phyloP scores from a whole-genome alignment of 2,797 vertebrate genomes.

The Aphelocoma californica region DNA sequence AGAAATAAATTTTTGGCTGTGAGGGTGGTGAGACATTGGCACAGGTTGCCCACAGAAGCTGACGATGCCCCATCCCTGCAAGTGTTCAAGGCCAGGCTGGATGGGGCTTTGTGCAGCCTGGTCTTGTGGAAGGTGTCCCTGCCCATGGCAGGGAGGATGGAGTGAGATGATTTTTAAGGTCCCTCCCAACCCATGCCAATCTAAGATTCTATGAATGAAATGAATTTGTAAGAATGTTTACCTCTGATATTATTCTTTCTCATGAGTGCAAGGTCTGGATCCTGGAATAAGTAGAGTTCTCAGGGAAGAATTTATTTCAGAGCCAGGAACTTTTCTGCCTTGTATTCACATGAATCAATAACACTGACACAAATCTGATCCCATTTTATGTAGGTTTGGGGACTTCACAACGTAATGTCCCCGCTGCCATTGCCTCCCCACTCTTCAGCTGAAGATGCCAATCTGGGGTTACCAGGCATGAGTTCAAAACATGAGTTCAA shows the following conservation, averaged over 20 bases:
- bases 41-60: neutral
- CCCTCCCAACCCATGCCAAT: neutral
- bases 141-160: neutral
- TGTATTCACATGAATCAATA: neutral
- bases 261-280: neutral
- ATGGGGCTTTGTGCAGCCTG: neutral
- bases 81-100: too few species aligned
- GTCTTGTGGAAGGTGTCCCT: neutral
- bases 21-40: neutral
- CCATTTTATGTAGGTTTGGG: neutral
- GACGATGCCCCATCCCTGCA: neutral
- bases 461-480: neutral
- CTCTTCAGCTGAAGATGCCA: neutral
- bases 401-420: neutral
- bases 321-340: neutral
- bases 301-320: neutral
- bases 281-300: neutral
- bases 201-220: neutral
- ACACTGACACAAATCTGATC: neutral
- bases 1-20: neutral
- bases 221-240: neutral
- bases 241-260: neutral
- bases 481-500: neutral
- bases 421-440: fast-evolving
- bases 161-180: neutral